phyloP scores from a whole-genome alignment of 2,888 invertebrate species.

The Chrysomela aeneicollis region DNA sequence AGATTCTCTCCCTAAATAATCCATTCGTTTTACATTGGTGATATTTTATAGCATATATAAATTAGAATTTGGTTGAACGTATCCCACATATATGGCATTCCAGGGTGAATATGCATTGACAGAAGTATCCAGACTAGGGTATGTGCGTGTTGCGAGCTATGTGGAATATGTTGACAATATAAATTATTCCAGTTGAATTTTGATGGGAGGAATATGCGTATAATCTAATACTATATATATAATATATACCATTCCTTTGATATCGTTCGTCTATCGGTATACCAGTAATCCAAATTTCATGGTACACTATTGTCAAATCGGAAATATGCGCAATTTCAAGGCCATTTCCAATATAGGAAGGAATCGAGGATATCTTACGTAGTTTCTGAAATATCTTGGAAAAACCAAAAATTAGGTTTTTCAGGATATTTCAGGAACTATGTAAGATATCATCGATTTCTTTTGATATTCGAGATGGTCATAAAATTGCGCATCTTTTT shows the following conservation, averaged over 20 bases:
- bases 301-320: no score
- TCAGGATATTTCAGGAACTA: no score
- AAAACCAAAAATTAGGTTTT: no score
- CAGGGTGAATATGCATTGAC: conserved; percentile 31
- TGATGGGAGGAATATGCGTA: not conserved
- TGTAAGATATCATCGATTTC: no score
- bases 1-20: not conserved
- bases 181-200: conserved; percentile 11
- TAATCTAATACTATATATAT: not conserved
- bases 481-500: no score
- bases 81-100: conserved; percentile 30
- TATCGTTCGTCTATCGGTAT: no score
- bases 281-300: no score
- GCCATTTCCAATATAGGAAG: no score
- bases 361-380: no score
- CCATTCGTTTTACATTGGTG: conserved; percentile 3
- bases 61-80: conserved; percentile 18
- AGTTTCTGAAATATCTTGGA: no score
- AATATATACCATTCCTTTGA: not conserved
- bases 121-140: conserved; percentile 39
- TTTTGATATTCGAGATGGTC: no score
- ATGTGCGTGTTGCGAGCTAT: conserved; percentile 22
- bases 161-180: conserved; percentile 13
- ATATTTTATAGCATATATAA: conserved; percentile 13
- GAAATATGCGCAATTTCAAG: no score